Conservation (phyloP, 2,113 vertebrate genomes). For the Rynchops niger region DNA sequence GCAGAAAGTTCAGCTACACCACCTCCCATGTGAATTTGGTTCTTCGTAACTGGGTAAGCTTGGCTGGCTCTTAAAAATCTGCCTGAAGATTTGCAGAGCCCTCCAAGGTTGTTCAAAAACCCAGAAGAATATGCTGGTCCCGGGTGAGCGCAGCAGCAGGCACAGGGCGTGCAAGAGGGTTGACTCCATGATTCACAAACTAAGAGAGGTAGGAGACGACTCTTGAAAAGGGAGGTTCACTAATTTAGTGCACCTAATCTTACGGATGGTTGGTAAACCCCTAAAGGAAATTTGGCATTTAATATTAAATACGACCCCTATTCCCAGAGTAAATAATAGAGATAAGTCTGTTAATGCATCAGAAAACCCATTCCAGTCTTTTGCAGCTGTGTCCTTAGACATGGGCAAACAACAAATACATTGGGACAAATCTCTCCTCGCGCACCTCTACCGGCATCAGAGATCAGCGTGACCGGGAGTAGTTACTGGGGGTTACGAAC, state of each 20-base stretch:
- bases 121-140: not conserved
- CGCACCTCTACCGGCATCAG: not conserved
- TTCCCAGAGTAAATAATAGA: constrained; percentile 37
- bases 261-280: not conserved
- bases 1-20: not conserved
- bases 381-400: not conserved
- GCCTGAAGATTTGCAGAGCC: not conserved
- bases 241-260: not conserved
- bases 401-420: not conserved
- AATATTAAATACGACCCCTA: not conserved
- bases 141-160: not conserved
- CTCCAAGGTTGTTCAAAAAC: not conserved
- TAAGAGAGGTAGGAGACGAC: not conserved
- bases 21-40: no score
- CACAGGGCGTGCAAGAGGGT: not conserved
- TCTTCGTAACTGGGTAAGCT: not conserved
- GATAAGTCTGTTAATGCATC: not conserved
- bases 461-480: not conserved
- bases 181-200: not conserved
- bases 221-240: not conserved
- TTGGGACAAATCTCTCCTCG: not conserved
- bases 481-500: not conserved
- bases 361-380: not conserved
- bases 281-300: not conserved
- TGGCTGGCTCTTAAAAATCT: not conserved